Base-by-base conservation (phyloP, 2,113 vertebrate species). In the Siniperca chuatsi region DNA sequence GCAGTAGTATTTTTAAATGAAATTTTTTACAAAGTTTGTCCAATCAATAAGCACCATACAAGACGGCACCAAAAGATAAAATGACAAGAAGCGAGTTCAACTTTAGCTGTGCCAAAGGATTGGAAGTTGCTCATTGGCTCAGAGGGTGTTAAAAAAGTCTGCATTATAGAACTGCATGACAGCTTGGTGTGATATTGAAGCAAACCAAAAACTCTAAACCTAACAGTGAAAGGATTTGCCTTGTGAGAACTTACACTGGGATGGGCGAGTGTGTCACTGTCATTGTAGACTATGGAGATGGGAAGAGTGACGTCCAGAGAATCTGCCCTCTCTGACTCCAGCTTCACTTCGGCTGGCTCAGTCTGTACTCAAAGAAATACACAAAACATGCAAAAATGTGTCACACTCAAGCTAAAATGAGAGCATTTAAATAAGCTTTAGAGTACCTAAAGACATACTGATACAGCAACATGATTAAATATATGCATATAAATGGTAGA, bases 191-290 rank as follows among this genome's bases (percentile, higher is more conserved):
- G 62, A 82, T 58, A 18, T 23, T 46, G 12, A n/a, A 75, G 25
- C 13, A 44, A 37, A 60, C 23, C 21, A n/a, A 23, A 48, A 78
- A 25, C 35, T 11, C 1, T 40, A 46, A 78, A 69, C 4, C 7
- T 4, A 12, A 21, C n/a, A 42, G 33, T 8, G 29, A 29, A 46
- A 35, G 25, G 16, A 15, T 78, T 71, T 65, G 35, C 16, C 4
- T 12, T 18, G 18, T 29, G 70, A 79, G 25, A 23, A 91, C 98
- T 97, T 96, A 99, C 98, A 6, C 95, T 97, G 8, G 97, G 97
- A 84, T 99, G 98, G 18, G 98, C 98, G 4, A 99, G 94, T 0
- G 96, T 96, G 88, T 98, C 97, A 52, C 89, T 97, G 77, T 98
- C 97, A 69, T 97, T 97, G 79, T 99, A 99, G 78, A 97, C 97